Evolutionary conservation across 2,888 invertebrate species (phyloP).

Genomic region (Trichacis sp.): DNA sequence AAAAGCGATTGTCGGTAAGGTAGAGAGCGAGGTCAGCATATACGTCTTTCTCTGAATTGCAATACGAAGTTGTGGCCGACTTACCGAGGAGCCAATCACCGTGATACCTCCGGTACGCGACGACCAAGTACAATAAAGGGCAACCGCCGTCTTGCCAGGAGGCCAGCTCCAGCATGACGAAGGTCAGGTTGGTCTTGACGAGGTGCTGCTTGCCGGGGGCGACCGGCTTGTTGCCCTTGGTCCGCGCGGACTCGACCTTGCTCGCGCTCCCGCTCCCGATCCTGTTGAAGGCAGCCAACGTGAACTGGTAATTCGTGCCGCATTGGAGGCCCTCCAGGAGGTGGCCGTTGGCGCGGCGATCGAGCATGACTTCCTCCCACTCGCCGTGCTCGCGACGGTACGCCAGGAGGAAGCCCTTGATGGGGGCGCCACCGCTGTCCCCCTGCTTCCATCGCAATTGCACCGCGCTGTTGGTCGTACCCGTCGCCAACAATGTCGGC

Average conservation of each 20-base stretch:
- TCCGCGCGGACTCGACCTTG: slow-evolving; percentile 64
- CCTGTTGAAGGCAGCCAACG: slow-evolving; percentile 66
- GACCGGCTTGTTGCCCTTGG: slow-evolving; percentile 67
- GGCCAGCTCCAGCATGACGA: slow-evolving; percentile 64
- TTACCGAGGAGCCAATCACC: slow-evolving; percentile 65
- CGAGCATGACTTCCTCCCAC: slow-evolving; percentile 72
- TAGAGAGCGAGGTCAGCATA: no score
- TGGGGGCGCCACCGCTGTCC: slow-evolving; percentile 72
- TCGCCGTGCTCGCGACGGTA: slow-evolving; percentile 71
- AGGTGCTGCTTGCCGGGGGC: slow-evolving; percentile 64
- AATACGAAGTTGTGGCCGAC: slow-evolving; percentile 2
- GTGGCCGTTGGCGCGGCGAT: slow-evolving; percentile 67
- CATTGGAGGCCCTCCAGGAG: slow-evolving; percentile 65
- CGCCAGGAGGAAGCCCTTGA: slow-evolving; percentile 71
- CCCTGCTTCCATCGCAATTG: slow-evolving; percentile 72
- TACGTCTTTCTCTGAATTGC: no score
- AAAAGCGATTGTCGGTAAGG: no score
- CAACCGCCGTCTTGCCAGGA: slow-evolving; percentile 69
- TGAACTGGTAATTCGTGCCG: slow-evolving; percentile 67
- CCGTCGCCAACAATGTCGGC: slow-evolving; percentile 70
- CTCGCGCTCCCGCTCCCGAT: slow-evolving; percentile 68
- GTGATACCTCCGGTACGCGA: slow-evolving; percentile 64
- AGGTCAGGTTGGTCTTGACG: slow-evolving; percentile 64
- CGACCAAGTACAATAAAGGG: slow-evolving; percentile 66
- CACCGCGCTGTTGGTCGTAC: slow-evolving; percentile 71